Evolutionary conservation across 37 sponge, comb jelly and placozoan species (phyloP), one percentile per base, ranked within the genome.

Genomic region (Spongilla lacustris): DNA sequence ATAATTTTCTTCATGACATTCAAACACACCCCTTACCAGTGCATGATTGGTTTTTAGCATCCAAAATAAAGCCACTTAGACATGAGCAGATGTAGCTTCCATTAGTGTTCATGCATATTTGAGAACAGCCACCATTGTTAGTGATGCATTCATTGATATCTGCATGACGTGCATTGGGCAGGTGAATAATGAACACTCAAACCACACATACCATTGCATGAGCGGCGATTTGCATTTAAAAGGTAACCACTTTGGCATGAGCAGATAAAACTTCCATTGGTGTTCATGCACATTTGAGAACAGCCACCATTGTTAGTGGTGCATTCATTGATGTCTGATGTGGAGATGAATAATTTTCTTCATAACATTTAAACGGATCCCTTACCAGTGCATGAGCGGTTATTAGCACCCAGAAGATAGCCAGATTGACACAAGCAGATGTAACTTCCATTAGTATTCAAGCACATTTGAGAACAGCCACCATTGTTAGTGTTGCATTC

Each of bases 81-180:
- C 79, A 78, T 34, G 79, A 78, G 49, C 79, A 78, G 50, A 38
- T 13, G 50, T 41, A 78, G 17, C 79, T 78, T 50, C 79, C 79
- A 78, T 21, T 66, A 38, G 50, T 78, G 49, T 78, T 78, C 41
- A 8, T 21, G 49, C 79, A 78, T 4, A 28, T 78, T 50, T 29
- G 24, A 29, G n/a, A n/a, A 38, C 79, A 78, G 41, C 41, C 41
- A 41, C 41, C 41, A 41, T 41, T 41, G 41, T 41, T 41, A 41
- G 41, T 41, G 41, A 9, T 41, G 41, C 41, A 41, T 66, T 78
- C 79, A 36, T 78, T 46, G 34, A 78, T 41, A 38, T 78, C 79
- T 78, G 50, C 41, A 41, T 41, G 41, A 41, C 3, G 41, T 41
- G 41, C 41, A 41, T 41, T 41, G 41, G 41, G 41, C 41, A 41